Evolutionary conservation across 2,888 invertebrate species (phyloP), one percentile per base, ranked within the genome.

Genomic region (Melinopterus prodromus): DNA sequence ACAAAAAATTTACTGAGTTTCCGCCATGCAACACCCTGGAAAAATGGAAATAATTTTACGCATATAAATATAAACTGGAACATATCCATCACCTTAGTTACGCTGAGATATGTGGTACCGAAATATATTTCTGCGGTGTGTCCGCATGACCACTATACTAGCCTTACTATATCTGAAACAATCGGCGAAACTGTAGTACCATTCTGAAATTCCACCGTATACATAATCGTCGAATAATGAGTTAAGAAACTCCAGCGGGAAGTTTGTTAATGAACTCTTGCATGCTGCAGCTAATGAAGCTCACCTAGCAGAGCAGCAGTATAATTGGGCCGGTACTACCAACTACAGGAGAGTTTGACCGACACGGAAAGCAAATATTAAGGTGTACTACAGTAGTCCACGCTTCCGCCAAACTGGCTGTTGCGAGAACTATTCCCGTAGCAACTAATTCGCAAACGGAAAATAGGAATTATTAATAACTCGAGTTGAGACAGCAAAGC

Each of bases 261-360:
- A 53, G 9, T 53, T 53, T 53, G 53, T 12, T 53, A 53, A 53
- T 53, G 53, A 53, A 53, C 9, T 53, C 53, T 53, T 53, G 53
- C 53, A 53, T 53, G 53, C 53, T 53, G 53, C 53, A 53, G 53
- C 53, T 53, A 53, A 53, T 53, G 53, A 53, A 53, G 53, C 53
- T 2, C 53, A 53, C 53, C 7, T 12, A 53, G 53, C 53, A 53
- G 9, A 53, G 53, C 53, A 6, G 53, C 53, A 53, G 7, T 53
- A 53, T 53, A 53, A 53, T 53, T 53, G 53, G 9, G 53, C 53
- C 5, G 5, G 9, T 53, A 53, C 53, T 53, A 12, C 53, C 53
- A 53, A 53, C 9, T 53, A 53, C 9, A 7, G 53, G 53, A 53
- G 53, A 53, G 53, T 53, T 53, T 53, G 53, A 53, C 53, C 53